Conservation (phyloP, 92 coral and sea anemone species). For the Pocillopora meandrina region DNA sequence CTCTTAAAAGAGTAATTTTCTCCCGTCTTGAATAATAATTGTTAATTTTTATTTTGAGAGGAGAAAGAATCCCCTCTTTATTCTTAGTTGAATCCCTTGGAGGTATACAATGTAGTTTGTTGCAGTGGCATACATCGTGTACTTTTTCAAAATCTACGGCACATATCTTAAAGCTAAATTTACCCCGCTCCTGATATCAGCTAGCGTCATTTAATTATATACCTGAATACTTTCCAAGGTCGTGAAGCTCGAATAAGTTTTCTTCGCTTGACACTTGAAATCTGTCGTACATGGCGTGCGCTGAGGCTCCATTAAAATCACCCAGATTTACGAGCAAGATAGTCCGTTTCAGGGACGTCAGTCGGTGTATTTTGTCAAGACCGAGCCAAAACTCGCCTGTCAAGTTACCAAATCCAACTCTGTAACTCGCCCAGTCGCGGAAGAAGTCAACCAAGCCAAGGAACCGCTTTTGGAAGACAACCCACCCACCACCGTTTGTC, state of each 20-base stretch:
- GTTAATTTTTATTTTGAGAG: too few species aligned
- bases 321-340: slow-evolving; percentile 17
- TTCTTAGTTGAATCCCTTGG: too few species aligned
- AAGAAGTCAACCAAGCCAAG: slow-evolving; percentile 35
- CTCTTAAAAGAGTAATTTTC: too few species aligned
- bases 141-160: too few species aligned
- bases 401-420: slow-evolving; percentile 34
- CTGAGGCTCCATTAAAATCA: neutral
- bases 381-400: slow-evolving; percentile 46
- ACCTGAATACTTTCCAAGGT: slow-evolving; percentile 33
- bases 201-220: neutral
- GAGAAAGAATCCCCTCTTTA: too few species aligned
- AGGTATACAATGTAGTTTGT: too few species aligned
- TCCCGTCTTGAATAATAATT: too few species aligned
- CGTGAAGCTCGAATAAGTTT: neutral
- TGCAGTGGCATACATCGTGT: too few species aligned
- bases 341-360: slow-evolving; percentile 5
- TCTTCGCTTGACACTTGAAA: slow-evolving; percentile 29
- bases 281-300: slow-evolving; percentile 20
- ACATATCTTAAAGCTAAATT: too few species aligned
- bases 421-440: slow-evolving; percentile 36
- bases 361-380: slow-evolving; percentile 30
- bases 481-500: slow-evolving; percentile 33
- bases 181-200: neutral
- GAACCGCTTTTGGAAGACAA: slow-evolving; percentile 30